Conservation (phyloP, 2,113 vertebrate genomes). For the Leucosticte australis region DNA sequence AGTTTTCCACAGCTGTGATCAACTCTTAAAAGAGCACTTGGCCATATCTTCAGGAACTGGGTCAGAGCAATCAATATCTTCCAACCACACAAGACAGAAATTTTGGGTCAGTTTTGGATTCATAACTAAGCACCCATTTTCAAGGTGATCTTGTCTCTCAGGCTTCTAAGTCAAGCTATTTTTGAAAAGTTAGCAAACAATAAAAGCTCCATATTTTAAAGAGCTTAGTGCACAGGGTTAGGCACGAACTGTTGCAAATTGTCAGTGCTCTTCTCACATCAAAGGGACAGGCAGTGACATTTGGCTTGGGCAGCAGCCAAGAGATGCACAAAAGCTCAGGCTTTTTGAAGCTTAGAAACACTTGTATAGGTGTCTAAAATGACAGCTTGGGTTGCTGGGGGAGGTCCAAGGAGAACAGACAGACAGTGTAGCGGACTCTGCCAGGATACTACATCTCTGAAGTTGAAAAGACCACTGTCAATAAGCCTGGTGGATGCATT, state of each 20-base stretch:
- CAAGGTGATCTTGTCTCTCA: neutral
- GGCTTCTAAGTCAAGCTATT: neutral
- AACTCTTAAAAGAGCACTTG: neutral
- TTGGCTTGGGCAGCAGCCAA: neutral
- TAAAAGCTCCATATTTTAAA: neutral
- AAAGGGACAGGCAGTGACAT: neutral
- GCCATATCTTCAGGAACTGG: neutral
- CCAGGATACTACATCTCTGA: neutral
- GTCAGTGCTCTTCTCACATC: neutral
- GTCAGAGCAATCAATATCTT: neutral
- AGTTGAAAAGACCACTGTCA: neutral
- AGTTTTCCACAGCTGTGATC: neutral
- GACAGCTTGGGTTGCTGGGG: neutral
- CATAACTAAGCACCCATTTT: neutral
- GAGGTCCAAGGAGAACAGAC: neutral
- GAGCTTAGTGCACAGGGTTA: rapidly evolving
- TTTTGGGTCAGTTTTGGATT: neutral
- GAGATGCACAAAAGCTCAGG: neutral
- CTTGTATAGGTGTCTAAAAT: neutral
- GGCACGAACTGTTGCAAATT: neutral
- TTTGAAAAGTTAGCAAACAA: neutral
- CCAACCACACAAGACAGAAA: neutral
- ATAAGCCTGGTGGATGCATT: neutral
- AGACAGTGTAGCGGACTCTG: rapidly evolving
- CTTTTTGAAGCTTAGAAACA: neutral